phyloP scores from a whole-genome alignment of 1,140 invertebrate species.

The Bombus breviceps region DNA sequence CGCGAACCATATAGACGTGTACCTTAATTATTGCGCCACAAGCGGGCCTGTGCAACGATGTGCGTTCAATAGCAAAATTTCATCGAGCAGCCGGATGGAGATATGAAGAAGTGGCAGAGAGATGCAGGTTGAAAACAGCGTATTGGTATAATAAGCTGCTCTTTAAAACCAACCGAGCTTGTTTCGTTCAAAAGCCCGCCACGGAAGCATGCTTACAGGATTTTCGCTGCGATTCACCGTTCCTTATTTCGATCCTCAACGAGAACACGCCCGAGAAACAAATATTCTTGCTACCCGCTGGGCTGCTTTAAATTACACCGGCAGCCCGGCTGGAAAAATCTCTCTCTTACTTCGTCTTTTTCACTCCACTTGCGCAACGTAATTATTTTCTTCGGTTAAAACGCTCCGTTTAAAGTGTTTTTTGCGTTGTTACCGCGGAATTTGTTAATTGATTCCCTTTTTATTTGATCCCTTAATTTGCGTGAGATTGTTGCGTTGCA shows the following conservation, averaged over 20 bases:
- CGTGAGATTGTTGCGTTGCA: background rate
- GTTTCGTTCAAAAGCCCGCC: constrained; percentile 34
- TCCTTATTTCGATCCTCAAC: constrained; percentile 21
- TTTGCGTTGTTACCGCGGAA: background rate
- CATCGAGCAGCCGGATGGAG: background rate
- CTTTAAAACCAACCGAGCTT: constrained; percentile 32
- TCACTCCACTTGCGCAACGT: background rate
- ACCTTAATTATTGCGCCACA: constrained; percentile 26
- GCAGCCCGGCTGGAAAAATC: background rate
- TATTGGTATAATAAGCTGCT: constrained; percentile 34
- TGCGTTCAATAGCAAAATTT: constrained; percentile 38
- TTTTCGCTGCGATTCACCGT: constrained; percentile 18
- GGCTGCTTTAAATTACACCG: constrained; percentile 15
- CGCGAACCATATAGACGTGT: background rate
- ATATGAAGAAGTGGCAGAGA: background rate
- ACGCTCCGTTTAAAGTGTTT: too few species aligned
- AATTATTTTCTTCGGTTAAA: constrained; percentile 6
- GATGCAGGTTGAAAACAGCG: background rate
- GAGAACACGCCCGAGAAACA: constrained; percentile 1
- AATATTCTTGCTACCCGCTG: constrained; percentile 19
- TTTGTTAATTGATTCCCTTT: background rate
- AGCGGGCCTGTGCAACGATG: background rate
- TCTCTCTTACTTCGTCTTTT: background rate
- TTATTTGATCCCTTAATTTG: background rate
- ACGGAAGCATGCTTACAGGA: constrained; percentile 13